Evolutionary conservation across 2,888 invertebrate species (phyloP), one percentile per base, ranked within the genome.

Genomic region (Drosophila buzzatii): DNA sequence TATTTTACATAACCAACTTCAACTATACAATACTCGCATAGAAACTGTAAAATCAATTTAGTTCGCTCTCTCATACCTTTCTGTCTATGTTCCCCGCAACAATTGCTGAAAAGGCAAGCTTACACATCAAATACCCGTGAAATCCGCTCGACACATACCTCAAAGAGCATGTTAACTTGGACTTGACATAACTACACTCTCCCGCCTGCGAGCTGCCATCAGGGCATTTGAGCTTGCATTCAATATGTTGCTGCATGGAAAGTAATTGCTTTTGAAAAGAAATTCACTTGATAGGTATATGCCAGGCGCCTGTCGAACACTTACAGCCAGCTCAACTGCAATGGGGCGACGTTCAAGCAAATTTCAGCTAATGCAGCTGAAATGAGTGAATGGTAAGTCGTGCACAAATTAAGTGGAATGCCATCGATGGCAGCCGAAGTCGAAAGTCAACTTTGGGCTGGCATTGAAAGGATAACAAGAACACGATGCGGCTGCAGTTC

Each of bases 391-490:
- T 31, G 49, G 47, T 12, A 14, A n/a, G 51, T 49, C 59, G 49
- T 63, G 61, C 42, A 16, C 61, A 52, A 63, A 53, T 68, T 71
- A 65, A 51, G 27, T 65, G 67, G 37, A 49, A 27, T 61, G 39
- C 31, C 76, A 76, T 64, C 49, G 67, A 67, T 53, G 64, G 39
- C 44, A 31, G 23, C 16, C 14, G 4, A 64, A 63, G 70, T 70
- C 18, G 47, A 68, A 70, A 78, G 68, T 66, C 79, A 65, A 16
- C 23, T 51, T 77, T 60, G 60, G 55, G 31, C 59, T 61, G 53
- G 39, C 70, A 55, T 42, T 72, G 52, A 58, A 58, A 31, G n/a
- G 52, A 49, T 69, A 67, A 33, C 51, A 51, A 33, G 42, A 27
- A 57, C 31, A 10, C 51, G 37, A 31, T 47, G 47, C 47, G 45